Evolutionary conservation across 1,140 invertebrate genomes (phyloP), one percentile per base, ranked within the genome.

Genomic region (Drosophila burlai): DNA sequence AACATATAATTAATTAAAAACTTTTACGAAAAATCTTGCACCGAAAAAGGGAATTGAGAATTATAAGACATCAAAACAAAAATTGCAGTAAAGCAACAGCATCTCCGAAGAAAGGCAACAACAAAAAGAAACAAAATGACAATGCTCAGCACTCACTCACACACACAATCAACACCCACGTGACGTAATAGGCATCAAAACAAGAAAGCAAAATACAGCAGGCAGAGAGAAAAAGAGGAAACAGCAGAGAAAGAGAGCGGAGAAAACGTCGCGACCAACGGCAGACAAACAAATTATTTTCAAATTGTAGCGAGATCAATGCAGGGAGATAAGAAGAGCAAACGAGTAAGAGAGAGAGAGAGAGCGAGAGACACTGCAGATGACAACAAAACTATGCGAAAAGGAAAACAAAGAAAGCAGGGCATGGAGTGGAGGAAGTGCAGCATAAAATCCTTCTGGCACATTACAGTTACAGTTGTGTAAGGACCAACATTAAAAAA

Each of bases 391-490:
- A 78, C 64, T 76, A 78, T 64, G 65, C 57, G 26, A 55, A 68
- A 40, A 50, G 24, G 26, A 79, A 34, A 64, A 46, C 52, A 67
- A 50, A 46, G 38, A 11, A 46, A 42, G 38, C 43, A 36, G 45
- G 15, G 40, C 40, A 63, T 16, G 34, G 59, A 29, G 40, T 42
- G 24, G 40, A 34, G 42, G 67, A 62, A 69, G 76, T 59, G 57
- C 55, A 82, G 62, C 75, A 86, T 65, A 65, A 83, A 84, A 84
- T 85, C 83, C 83, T 85, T 80, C 83, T 82, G 68, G 69, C 83
- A 65, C 83, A 85, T 85, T 86, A 86, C 79, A 86, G 81, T 85
- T 82, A 79, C 83, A 86, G 80, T 85, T 85, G 83, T 85, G 83
- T 85, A 76, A 85, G 83, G 83, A 84, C 81, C 67, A 85, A 59